Evolutionary conservation across 2,113 vertebrate species (phyloP).

Genomic region (Himantopus leucocephalus): DNA sequence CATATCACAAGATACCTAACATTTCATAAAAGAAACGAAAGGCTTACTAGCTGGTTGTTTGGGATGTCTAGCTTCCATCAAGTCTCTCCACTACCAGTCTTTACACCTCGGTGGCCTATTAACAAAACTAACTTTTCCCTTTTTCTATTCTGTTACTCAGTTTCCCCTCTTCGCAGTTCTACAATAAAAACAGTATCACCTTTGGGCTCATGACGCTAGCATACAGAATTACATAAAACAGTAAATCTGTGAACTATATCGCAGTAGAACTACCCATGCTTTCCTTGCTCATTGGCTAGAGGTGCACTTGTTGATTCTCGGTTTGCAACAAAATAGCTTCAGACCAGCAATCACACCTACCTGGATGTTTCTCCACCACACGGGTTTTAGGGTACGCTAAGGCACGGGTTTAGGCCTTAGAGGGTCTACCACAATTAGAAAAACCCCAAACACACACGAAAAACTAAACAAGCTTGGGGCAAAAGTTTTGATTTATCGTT

Average conservation of each 20-base stretch:
- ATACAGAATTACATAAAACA: not conserved
- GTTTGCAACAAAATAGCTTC: not conserved
- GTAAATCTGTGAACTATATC: not conserved
- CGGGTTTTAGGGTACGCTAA: too few relatives aligned
- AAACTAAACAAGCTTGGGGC: too few relatives aligned
- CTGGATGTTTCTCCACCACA: not conserved
- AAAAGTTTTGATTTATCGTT: not conserved
- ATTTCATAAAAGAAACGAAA: not conserved
- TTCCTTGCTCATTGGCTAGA: not conserved
- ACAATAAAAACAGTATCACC: not conserved
- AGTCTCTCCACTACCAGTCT: not conserved
- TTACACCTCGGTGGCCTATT: fast-evolving
- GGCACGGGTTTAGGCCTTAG: not conserved
- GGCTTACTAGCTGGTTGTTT: not conserved
- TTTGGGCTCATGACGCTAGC: not conserved
- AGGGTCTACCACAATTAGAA: not conserved
- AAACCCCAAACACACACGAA: not conserved
- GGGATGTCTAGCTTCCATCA: not conserved
- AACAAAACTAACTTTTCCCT: not conserved
- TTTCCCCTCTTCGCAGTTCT: not conserved
- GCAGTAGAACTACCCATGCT: not conserved
- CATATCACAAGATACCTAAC: not conserved
- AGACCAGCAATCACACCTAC: not conserved
- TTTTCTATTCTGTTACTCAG: not conserved
- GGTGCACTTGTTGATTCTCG: slow-evolving; percentile 4